Evolutionary conservation across 1,140 invertebrate genomes (phyloP).

Genomic region (Drosophila sp.): DNA sequence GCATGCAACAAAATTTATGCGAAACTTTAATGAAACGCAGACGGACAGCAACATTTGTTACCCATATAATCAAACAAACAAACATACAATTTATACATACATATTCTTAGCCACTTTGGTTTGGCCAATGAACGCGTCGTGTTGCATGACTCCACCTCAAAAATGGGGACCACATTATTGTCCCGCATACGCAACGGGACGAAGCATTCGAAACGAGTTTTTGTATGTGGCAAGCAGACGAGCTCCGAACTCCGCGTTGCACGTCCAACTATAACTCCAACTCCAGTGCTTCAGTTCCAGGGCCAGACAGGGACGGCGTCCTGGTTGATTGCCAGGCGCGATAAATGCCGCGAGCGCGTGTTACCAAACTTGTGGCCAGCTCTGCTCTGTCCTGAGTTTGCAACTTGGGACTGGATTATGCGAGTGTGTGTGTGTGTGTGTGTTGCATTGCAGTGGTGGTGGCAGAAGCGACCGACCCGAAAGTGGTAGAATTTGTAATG

Average conservation of each 20-base stretch:
- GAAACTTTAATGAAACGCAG: conserved; percentile 75
- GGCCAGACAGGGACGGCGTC: conserved; percentile 57
- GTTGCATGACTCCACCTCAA: conserved; percentile 74
- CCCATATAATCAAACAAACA: conserved; percentile 13
- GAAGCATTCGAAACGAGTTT: conserved; percentile 56
- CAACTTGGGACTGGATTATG: background rate
- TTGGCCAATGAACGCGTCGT: conserved; percentile 62
- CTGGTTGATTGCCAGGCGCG: conserved; percentile 70
- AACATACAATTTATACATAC: conserved; percentile 2
- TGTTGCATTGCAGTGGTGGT: conserved; percentile 38
- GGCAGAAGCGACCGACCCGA: conserved; percentile 38
- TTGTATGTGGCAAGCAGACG: conserved; percentile 42
- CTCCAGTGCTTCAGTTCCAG: conserved; percentile 7
- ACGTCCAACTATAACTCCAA: conserved; percentile 25
- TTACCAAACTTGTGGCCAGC: conserved; percentile 53
- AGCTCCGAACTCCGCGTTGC: conserved; percentile 9
- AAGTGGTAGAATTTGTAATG: conserved; percentile 81
- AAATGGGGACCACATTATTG: conserved; percentile 62
- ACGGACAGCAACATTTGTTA: conserved; percentile 7
- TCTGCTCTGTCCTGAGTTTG: conserved; percentile 29
- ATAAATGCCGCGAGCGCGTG: conserved; percentile 61
- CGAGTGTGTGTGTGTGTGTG: conserved; percentile 44
- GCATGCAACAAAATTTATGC: conserved; percentile 83
- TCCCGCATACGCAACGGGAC: conserved; percentile 41
- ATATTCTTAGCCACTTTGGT: background rate